Conservation (phyloP, 2,797 vertebrate species). For the Sebastes melanostomus region DNA sequence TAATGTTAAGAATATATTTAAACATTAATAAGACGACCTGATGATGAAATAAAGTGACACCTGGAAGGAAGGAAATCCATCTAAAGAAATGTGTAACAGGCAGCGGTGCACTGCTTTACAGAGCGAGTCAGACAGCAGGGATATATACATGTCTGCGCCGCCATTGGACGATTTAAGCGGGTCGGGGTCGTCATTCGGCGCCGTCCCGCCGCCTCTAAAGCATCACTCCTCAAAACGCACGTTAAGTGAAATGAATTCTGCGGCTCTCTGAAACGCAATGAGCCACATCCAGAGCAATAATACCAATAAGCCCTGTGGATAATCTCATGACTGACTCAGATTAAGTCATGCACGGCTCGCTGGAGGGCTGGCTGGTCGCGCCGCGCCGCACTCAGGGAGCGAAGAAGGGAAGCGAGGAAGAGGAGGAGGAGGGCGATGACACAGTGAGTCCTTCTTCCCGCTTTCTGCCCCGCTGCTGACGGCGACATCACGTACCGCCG, state of each 20-base stretch:
- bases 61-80: background rate
- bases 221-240: conserved; percentile 53
- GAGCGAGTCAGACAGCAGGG: background rate
- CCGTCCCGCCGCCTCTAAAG: conserved; percentile 45
- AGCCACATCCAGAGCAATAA: conserved; percentile 80
- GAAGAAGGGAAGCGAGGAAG: background rate
- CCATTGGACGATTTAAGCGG: conserved; percentile 53
- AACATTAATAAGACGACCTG: background rate
- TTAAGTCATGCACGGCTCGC: conserved; percentile 68
- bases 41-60: background rate
- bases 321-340: conserved; percentile 81
- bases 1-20: background rate
- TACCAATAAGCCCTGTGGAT: conserved; percentile 79
- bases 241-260: conserved; percentile 73
- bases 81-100: background rate
- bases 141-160: background rate
- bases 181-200: conserved; percentile 39
- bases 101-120: background rate
- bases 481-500: background rate
- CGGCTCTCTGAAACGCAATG: conserved; percentile 72
- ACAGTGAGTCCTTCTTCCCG: conserved; percentile 24
- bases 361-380: conserved; percentile 49
- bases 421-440: background rate
- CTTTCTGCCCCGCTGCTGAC: background rate
- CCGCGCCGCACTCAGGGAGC: conserved; percentile 7